Conservation (phyloP, 2,888 invertebrate species). For the Nomada lathburiana region DNA sequence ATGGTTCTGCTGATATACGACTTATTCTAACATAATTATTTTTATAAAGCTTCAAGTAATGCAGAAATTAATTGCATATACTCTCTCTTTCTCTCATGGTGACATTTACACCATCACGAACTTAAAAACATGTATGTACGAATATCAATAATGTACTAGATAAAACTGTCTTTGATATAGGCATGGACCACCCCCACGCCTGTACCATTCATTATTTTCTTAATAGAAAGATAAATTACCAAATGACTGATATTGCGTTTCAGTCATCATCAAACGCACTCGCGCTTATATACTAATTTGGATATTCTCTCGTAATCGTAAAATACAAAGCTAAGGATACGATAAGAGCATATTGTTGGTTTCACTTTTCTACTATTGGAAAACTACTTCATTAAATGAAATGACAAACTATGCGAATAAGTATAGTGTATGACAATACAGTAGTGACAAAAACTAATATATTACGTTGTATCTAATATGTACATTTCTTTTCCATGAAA, state of each 20-base stretch:
- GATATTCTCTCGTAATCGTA: constrained; percentile 25
- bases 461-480: constrained; percentile 44
- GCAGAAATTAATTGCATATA: constrained; percentile 43
- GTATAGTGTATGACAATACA: constrained; percentile 25
- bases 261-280: constrained; percentile 35
- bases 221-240: constrained; percentile 26
- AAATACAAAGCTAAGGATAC: constrained; percentile 49
- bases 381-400: constrained; percentile 14
- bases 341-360: constrained; percentile 17
- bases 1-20: constrained; percentile 39
- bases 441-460: constrained; percentile 35
- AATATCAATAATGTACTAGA: constrained; percentile 41
- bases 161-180: constrained; percentile 28
- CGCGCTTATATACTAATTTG: constrained; percentile 51
- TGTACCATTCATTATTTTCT: constrained; percentile 16
- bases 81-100: constrained; percentile 23
- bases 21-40: constrained; percentile 70
- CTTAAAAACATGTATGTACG: constrained; percentile 38
- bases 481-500: constrained; percentile 38
- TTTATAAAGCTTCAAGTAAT: constrained; percentile 57
- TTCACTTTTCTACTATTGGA: constrained; percentile 16
- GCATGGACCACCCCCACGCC: neutral
- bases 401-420: constrained; percentile 23
- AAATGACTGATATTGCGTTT: constrained; percentile 20
- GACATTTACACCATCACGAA: constrained; percentile 27